Base-by-base conservation (phyloP, 2,888 invertebrate species). In the Cyaniris semiargus region DNA sequence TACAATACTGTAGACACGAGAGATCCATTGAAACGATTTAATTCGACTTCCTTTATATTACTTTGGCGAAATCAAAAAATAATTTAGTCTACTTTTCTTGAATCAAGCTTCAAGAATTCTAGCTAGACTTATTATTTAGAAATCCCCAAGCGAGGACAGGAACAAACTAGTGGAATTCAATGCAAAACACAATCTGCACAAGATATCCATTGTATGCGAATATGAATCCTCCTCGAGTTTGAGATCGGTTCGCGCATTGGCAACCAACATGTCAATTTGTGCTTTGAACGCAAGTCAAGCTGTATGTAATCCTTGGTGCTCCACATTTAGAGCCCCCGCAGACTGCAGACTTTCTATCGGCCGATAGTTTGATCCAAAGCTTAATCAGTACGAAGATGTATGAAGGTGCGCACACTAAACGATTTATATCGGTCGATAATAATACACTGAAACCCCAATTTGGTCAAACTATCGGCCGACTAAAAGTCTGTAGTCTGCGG, bases 181-280 rank as follows among this genome's bases (percentile, higher is more conserved):
- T 78, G 76, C 77, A 58, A 70, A 78, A 79, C 80, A 80, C 79
- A 81, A 80, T 80, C 80, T 80, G 78, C 79, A 80, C 80, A 80
- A 44, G 79, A 81, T 77, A 76, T 77, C 79, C 78, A 81, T 81
- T 81, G 80, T 81, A 81, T 81, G 80, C 80, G 80, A 80, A 80
- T 79, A 78, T 78, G 78, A 77, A 79, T 78, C 79, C 60, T 77
- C 78, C 70, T 80, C 80, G 77, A 81, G 80, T 80, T 81, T 78
- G 80, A 78, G 78, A 80, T 81, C 75, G 79, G 75, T 78, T 75
- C 78, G 23, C 53, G 53, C 75, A 78, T 78, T 78, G 77, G 74
- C 56, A 74, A 70, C 71, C 70, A 76, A 72, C 75, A 77, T 78
- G 76, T 76, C 80, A 81, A 81, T 81, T 81, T 80, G 81, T 80